A percentile compares a stretch with the other conserved stretches of the same genome.
These are phyloP conservation scores for Orgyia antiqua DNA, from an alignment of 2,888 invertebrate genomes.

Conservation along the genomic window DNA sequence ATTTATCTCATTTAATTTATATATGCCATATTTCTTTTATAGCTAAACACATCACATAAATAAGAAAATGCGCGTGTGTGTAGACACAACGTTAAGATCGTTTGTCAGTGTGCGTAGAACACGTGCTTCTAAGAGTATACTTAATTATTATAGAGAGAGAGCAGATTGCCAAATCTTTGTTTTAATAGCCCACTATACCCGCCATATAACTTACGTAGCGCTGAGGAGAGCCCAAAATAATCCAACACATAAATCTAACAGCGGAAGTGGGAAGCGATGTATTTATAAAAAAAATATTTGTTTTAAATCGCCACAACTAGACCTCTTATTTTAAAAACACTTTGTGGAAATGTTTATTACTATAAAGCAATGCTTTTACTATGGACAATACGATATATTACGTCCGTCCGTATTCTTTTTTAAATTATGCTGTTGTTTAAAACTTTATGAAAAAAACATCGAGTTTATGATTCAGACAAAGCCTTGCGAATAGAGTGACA, in stretches of 20 bases:
- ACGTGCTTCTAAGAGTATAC: not conserved
- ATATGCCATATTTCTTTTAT: no score
- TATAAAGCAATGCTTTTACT: constrained; percentile 8
- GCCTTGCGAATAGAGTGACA: no score
- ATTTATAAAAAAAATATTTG: constrained; percentile 32
- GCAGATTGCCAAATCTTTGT: constrained; percentile 47
- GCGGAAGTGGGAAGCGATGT: constrained; percentile 39
- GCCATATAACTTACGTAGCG: constrained; percentile 44
- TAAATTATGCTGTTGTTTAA: no score
- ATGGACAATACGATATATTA: no score
- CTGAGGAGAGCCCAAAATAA: constrained; percentile 45
- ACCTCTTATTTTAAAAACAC: constrained; percentile 24
- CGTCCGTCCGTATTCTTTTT: no score
- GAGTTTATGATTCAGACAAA: no score
- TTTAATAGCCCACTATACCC: constrained; percentile 56
- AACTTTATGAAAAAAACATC: no score
- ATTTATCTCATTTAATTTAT: no score
- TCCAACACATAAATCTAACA: constrained; percentile 43
- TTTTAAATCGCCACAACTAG: constrained; percentile 34
- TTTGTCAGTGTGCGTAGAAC: no score
- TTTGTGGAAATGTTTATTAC: constrained; percentile 17
- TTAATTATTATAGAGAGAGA: not conserved
- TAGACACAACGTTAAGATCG: no score
- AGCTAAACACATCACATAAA: no score
- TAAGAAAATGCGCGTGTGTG: no score